Base-by-base conservation (phyloP, 2,797 vertebrate genomes). In the Ataeniobius toweri region DNA sequence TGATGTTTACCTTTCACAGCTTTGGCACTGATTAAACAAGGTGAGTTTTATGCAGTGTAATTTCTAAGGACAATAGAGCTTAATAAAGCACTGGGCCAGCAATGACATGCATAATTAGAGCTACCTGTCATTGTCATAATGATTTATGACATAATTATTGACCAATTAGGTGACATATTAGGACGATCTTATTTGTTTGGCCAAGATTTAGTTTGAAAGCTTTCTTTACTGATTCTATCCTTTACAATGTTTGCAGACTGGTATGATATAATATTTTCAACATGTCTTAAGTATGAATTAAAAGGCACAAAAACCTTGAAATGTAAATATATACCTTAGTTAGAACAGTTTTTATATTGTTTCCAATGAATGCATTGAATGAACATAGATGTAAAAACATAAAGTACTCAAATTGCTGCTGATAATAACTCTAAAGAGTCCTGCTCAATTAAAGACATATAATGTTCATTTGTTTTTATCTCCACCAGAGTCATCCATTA, bases 91-190 rank as follows among this genome's bases (percentile, higher is more conserved):
- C 76, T 83, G 85, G 84, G 73, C 90, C 92, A 93, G 90, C 79
- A 86, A 41, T 93, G 91, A 87, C 89, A 87, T 91, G 91, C 87
- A 86, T 94, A 94, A 95, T 93, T 94, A 94, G 92, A 90, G 95
- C 87, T 87, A 93, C 93, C 95, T 95, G 89, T 95, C 95, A 95
- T 93, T 96, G 96, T 96, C 96, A 95, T 82, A 5, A 70, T 97
- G 97, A 98, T 98, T 96, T 96, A 98, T 96, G 93, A 92, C 84
- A 94, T 94, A 96, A 97, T 97, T 97, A 97, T 96, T 95, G 93
- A 94, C 95, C 96, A 97, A 97, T 98, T 97, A 97, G 91, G 91
- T 90, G 86, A 88, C 90, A 95, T 92, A 94, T 95, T 92, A 92
- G 85, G 76, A 74, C 76, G 80, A 86, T 88, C 88, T 88, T 89